These are phyloP conservation scores for Manacus vitellinus DNA, from an alignment of 2,113 vertebrate genomes.

Conservation along the genomic window DNA sequence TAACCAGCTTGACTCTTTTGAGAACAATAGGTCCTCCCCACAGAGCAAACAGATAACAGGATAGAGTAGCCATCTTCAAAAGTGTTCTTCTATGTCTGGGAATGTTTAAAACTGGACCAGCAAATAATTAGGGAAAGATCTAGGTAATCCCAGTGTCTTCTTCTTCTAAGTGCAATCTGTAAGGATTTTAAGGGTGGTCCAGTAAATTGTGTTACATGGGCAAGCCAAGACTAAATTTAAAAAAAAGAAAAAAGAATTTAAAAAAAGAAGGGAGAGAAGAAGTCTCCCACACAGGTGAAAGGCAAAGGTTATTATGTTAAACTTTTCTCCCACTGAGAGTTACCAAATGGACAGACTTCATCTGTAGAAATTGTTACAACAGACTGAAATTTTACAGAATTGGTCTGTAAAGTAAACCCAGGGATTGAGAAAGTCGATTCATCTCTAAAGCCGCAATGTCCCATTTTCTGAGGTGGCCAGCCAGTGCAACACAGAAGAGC, in stretches of 20 bases:
- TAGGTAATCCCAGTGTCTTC: background rate
- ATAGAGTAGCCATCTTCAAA: background rate
- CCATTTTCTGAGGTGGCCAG: background rate
- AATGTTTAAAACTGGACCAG: background rate
- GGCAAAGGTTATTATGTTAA: background rate
- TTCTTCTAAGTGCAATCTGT: background rate
- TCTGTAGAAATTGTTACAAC: background rate
- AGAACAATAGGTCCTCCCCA: background rate
- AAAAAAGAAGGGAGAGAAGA: background rate
- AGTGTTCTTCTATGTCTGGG: background rate
- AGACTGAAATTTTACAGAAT: background rate
- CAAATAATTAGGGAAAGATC: background rate
- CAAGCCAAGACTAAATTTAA: background rate
- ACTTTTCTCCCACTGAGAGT: background rate
- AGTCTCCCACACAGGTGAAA: background rate
- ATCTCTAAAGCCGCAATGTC: background rate
- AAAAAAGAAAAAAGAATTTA: too few species aligned
- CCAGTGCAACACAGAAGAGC: background rate
- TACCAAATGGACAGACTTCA: background rate
- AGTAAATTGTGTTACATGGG: background rate
- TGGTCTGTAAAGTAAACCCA: background rate
- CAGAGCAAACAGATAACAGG: background rate
- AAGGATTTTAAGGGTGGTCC: background rate
- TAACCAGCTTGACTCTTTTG: background rate
- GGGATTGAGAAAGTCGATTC: background rate